Conservation (phyloP, 2,888 invertebrate species). For the Torymus tubicola region DNA sequence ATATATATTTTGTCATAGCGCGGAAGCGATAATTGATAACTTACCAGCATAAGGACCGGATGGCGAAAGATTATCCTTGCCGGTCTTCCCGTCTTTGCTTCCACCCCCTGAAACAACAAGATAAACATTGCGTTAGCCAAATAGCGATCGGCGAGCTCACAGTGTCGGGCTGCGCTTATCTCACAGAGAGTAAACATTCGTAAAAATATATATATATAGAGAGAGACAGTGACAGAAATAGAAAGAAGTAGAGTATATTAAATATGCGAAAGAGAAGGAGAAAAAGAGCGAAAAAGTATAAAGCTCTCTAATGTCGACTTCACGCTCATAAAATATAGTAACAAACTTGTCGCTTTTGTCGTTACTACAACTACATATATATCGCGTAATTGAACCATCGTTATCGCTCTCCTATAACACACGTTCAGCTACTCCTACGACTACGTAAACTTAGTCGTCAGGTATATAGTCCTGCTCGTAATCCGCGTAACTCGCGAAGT, state of each 20-base stretch:
- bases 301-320: too few relatives aligned
- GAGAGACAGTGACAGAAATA: neutral
- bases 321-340: too few relatives aligned
- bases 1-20: too few relatives aligned
- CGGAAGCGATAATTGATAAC: constrained; percentile 59
- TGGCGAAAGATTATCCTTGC: constrained; percentile 84
- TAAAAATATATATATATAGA: neutral
- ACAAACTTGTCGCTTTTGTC: too few relatives aligned
- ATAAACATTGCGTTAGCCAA: constrained; percentile 57
- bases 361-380: too few relatives aligned
- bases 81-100: constrained; percentile 83
- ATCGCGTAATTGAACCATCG: too few relatives aligned
- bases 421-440: too few relatives aligned
- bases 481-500: too few relatives aligned
- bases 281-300: too few relatives aligned
- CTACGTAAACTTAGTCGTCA: too few relatives aligned
- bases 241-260: neutral
- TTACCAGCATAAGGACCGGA: constrained; percentile 80
- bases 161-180: neutral
- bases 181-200: constrained; percentile 36
- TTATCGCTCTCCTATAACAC: too few relatives aligned
- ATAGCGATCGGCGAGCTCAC: constrained; percentile 13
- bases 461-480: too few relatives aligned
- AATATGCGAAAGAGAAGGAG: neutral
- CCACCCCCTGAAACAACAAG: constrained; percentile 83